Percentiles rank a stretch among this genome's conserved stretches.
phyloP scores from a whole-genome alignment of 2,113 vertebrate species.

The Eulemur rufifrons region DNA sequence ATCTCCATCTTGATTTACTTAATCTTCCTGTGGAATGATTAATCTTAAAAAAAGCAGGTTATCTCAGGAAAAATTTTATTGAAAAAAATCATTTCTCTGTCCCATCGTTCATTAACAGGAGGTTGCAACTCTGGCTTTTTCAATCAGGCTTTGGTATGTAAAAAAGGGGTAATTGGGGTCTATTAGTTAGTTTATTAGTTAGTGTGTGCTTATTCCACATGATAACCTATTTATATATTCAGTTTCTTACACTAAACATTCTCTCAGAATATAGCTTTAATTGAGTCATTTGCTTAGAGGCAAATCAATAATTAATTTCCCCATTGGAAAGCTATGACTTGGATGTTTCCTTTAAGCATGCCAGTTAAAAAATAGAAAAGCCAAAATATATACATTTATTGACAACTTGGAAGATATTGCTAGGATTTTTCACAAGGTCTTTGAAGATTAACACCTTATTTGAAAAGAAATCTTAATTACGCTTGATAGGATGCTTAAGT shows the following conservation, averaged over 20 bases:
- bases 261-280: not conserved
- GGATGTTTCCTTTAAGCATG: not conserved
- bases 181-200: not conserved
- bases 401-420: not conserved
- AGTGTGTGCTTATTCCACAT: not conserved
- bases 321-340: slow-evolving; percentile 27
- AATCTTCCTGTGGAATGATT: not conserved
- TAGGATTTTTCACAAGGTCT: not conserved
- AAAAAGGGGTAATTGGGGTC: not conserved
- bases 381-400: not conserved
- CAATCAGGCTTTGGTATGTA: not conserved
- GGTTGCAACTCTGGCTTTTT: not conserved
- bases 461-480: not conserved
- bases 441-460: slow-evolving; percentile 5
- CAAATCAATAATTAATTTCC: slow-evolving; percentile 50
- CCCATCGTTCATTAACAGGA: not conserved
- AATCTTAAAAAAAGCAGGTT: not conserved
- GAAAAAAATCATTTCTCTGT: not conserved
- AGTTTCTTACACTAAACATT: not conserved
- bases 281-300: slow-evolving; percentile 19
- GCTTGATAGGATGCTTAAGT: not conserved
- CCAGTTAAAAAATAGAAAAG: slow-evolving; percentile 45
- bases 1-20: not conserved
- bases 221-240: slow-evolving; percentile 7
- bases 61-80: not conserved